Conservation (phyloP, 2,113 vertebrate genomes). For the Tragelaphus scriptus region DNA sequence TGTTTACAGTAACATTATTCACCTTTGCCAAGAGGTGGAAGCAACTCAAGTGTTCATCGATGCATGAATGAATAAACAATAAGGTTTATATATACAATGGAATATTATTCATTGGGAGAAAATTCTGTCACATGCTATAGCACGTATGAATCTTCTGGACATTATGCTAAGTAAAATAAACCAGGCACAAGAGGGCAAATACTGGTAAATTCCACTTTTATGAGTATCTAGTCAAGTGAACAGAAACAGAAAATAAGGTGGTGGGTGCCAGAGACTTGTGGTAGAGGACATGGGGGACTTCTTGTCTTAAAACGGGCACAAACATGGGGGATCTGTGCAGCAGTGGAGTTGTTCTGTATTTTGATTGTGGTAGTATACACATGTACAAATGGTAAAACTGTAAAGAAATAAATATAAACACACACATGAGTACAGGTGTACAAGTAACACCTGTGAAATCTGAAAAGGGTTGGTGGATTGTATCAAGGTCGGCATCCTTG, state of each 20-base stretch:
- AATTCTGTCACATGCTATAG: neutral
- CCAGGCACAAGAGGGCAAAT: neutral
- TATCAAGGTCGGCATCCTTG: neutral
- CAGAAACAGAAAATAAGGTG: neutral
- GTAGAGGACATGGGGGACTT: neutral
- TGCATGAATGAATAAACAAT: neutral
- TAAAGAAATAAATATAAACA: neutral
- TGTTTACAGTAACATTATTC: neutral
- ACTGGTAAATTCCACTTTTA: neutral
- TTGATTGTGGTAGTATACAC: neutral
- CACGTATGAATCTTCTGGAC: neutral
- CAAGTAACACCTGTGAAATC: neutral
- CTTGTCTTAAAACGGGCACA: neutral
- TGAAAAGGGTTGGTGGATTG: neutral
- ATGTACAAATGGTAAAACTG: neutral
- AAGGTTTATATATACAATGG: neutral
- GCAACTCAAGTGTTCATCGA: neutral
- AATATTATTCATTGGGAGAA: neutral
- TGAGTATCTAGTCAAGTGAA: neutral
- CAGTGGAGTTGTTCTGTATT: neutral
- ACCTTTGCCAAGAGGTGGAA: neutral
- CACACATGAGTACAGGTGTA: neutral
- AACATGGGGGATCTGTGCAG: neutral
- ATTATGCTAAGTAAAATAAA: neutral
- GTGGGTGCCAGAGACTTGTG: neutral